Evolutionary conservation across 2,113 vertebrate species (phyloP).

Genomic region (Chloroceryle aenea): DNA sequence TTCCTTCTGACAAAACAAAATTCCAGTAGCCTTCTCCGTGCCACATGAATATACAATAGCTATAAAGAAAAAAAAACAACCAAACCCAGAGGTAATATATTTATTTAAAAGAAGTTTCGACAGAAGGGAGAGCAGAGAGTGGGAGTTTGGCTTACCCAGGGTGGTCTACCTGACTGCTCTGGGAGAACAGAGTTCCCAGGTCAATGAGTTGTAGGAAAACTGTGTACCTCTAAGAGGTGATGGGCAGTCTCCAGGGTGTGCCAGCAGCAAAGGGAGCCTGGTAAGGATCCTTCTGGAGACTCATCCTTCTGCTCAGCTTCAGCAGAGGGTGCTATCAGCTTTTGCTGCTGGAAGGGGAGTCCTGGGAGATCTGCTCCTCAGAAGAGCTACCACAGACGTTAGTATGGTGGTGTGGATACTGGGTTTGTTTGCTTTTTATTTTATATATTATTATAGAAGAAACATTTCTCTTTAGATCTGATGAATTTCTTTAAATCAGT

Average conservation of each 20-base stretch:
- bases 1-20: not conserved
- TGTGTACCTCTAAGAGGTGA: rapidly evolving
- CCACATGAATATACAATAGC: not conserved
- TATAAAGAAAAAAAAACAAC: no score
- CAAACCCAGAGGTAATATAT: not conserved
- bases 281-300: not conserved
- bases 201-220: not conserved
- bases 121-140: not conserved
- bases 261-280: not conserved
- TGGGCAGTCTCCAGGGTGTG: not conserved
- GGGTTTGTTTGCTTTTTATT: not conserved
- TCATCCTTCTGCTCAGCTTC: not conserved
- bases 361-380: no score
- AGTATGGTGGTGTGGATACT: not conserved
- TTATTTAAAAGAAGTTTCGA: not conserved
- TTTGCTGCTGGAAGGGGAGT: not conserved
- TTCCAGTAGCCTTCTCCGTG: not conserved
- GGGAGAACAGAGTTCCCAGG: not conserved
- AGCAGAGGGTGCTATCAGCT: not conserved
- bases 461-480: not conserved
- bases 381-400: rapidly evolving
- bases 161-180: not conserved
- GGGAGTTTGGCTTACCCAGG: not conserved
- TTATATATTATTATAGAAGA: not conserved
- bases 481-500: not conserved